Base-by-base conservation (phyloP, 1,140 invertebrate genomes). In the Epicauta chinensis region DNA sequence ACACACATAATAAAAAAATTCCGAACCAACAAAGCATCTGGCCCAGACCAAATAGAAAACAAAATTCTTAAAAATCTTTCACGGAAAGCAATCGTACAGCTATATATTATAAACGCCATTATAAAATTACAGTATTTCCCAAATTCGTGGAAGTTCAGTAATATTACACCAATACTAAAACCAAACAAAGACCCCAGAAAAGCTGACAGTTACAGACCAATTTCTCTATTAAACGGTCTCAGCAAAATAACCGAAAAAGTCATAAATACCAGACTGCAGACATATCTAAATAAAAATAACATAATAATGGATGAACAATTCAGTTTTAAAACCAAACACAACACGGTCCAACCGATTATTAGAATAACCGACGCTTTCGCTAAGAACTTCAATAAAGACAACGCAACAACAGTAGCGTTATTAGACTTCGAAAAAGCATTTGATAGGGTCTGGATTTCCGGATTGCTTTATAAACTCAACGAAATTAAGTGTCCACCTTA, bases 151-250 rank as follows among this genome's bases (percentile, higher is more conserved):
- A 73, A 74, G 62, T 40, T 53, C n/a, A 69, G 64, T 2, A 66
- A 48, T 3, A 53, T 72, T 5, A 59, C 71, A 6, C 54, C 66
- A 0, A 65, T 73, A 16, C 61, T 38, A 1, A 73, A 74, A 60
- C 63, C 64, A 2, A 61, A 64, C 6, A 74, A 75, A 62, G 45
- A 63, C 23, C 41, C 47, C 10, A 39, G 35, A 13, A 23, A 37
- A 1, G 55, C 58, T 1, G 16, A 49, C 2, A 68, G 51, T 11
- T 63, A 63, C 35, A 23, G 69, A 3, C 66, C 66, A n/a, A 70
- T 71, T 6, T 68, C 63, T 40, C 49, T 69, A 4, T 53, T 68
- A 4, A 57, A 49, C 12, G 59, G 56, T 23, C 15, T 65, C 1
- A 60, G 63, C 15, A 69, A 69, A 55, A 44, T 67, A 7, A 44